phyloP scores from a whole-genome alignment of 2,888 invertebrate species.

The Leptogaster cylindrica region DNA sequence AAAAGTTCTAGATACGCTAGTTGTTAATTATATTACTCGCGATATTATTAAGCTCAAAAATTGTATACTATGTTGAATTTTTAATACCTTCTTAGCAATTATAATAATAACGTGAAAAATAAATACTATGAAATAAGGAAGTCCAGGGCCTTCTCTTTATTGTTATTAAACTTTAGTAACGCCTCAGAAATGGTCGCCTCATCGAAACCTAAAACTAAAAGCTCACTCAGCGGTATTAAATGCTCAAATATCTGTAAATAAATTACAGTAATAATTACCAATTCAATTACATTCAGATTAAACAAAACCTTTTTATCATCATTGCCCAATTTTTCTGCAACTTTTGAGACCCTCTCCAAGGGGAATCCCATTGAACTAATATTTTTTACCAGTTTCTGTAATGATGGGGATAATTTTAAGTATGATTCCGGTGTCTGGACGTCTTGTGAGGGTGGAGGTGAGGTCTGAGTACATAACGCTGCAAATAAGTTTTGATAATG shows the following conservation, averaged over 20 bases:
- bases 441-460: neutral
- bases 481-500: too few species aligned
- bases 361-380: constrained; percentile 91
- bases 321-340: constrained; percentile 77
- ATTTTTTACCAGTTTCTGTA: constrained; percentile 73
- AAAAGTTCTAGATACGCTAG: neutral
- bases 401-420: constrained; percentile 62
- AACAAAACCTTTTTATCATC: constrained; percentile 90
- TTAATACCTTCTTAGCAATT: constrained; percentile 20
- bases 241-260: constrained; percentile 78
- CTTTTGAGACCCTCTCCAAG: constrained; percentile 77
- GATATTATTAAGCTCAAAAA: too few species aligned
- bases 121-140: constrained; percentile 74
- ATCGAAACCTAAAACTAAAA: constrained; percentile 82
- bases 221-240: constrained; percentile 76
- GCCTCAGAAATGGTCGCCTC: constrained; percentile 78
- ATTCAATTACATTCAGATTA: constrained; percentile 44
- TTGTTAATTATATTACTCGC: neutral
- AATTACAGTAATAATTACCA: constrained; percentile 40
- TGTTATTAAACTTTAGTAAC: constrained; percentile 77
- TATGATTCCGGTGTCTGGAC: constrained; percentile 47
- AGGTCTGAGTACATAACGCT: too few species aligned
- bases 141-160: constrained; percentile 85
- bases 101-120: constrained; percentile 28
- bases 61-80: too few species aligned